Evolutionary conservation across 2,888 invertebrate species (phyloP), one percentile per base, ranked within the genome.

Genomic region (Acanthosoma haemorrhoidale): DNA sequence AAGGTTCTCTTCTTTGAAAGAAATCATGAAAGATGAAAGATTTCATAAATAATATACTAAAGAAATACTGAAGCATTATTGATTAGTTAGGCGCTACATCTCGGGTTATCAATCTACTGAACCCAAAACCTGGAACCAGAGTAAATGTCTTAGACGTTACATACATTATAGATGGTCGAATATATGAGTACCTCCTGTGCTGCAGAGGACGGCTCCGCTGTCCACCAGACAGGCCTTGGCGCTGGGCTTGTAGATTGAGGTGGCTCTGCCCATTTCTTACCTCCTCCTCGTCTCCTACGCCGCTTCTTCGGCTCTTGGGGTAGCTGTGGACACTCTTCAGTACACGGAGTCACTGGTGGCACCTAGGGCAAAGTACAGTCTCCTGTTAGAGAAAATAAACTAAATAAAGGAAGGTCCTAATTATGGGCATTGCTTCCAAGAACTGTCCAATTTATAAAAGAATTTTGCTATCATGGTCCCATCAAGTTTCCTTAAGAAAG

Each of bases 171-270:
- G 13, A 34, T 32, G 60, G 25, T 21, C 16, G 60, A 32, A 60
- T 34, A 60, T 36, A 51, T 51, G 25, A 51, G 51, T 67, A 59
- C 68, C 58, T 68, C 67, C 34, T 67, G 67, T 18, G 67, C 77
- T 91, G 90, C 11, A 92, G 91, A 5, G 91, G 92, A 8, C 88
- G 85, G 79, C 91, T 90, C 3, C 9, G 61, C 21, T 29, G 51
- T 67, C 73, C 34, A 60, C 67, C 68, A 43, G 63, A 71, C 11
- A 8, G 70, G 69, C 61, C 73, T 18, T 57, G 68, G 66, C 2
- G 72, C 36, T 59, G 68, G 64, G 60, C 70, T 68, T 32, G 43
- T 59, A 25, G 69, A n/a, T 29, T 69, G 66, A 9, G 43, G 63
- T 25, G 36, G 61, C 25, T 69, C 43, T 1, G 18, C 31, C 57